Evolutionary conservation across 2,888 invertebrate species (phyloP), one percentile per base, ranked within the genome.

Genomic region (Nebria brevicollis): DNA sequence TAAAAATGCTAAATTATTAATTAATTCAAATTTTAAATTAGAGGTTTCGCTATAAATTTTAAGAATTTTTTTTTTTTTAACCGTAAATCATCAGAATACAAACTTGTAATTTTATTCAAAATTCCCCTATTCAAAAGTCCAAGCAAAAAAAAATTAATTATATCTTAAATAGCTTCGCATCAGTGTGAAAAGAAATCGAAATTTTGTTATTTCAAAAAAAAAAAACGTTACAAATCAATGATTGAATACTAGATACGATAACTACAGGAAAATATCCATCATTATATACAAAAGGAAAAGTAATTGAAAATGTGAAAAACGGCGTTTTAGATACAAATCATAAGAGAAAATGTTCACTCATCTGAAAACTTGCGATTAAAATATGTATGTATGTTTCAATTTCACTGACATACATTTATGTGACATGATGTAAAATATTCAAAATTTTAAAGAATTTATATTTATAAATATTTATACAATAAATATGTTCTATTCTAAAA

Each of bases 71-170:
- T 7, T 54, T 25, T n/a, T 11, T 1, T 10, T 20, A 68, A 42
- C 75, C 74, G n/a, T 79, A 79, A 79, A 79, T 79, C 79, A 79
- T n/a, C n/a, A 68, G 68, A 15, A 26, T 7, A 68, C 43, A 70
- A 70, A 70, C 66, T 75, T 79, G 66, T 74, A 79, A 79, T 74
- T 34, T 54, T 54, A 79, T 79, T 79, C 75, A 25, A 26, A 75
- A 75, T 79, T 79, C 34, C 54, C 54, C 54, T 54, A 54, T 54
- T 54, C 54, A 54, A 54, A 13, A 15, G 66, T 41, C 20, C 65
- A 66, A 75, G 15, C 41, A 73, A 34, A 26, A 42, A 41, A 25
- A 25, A 70, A 70, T 6, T 70, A 70, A 70, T 70, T 70, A 70
- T 70, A 70, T 70, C 70, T 34, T 70, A 70, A 15, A 34, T 70